These are phyloP conservation scores for Heliocidaris erythrogramma DNA, from an alignment of 35 echinoderm and acorn worm genomes.

Conservation along the genomic window DNA sequence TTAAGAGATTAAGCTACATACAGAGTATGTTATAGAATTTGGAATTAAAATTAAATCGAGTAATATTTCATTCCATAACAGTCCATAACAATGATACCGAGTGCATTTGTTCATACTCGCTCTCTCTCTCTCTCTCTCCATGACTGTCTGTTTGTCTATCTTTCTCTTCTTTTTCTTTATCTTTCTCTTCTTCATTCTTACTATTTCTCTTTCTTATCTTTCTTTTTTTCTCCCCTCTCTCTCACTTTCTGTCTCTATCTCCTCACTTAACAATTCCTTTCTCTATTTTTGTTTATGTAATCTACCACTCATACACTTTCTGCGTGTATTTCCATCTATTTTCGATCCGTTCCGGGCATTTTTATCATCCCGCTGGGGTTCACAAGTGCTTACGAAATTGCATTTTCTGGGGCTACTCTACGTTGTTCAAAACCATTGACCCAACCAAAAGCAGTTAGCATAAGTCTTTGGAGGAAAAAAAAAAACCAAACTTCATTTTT, in stretches of 20 bases:
- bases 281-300: not conserved
- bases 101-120: too few relatives aligned
- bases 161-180: too few relatives aligned
- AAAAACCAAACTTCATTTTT: too few relatives aligned
- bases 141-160: too few relatives aligned
- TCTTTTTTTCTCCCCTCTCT: not conserved
- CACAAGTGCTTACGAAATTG: conserved; percentile 16
- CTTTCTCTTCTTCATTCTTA: too few relatives aligned
- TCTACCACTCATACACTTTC: not conserved
- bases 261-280: not conserved
- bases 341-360: not conserved
- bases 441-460: not conserved
- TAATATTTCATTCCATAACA: too few relatives aligned
- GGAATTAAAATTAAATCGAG: too few relatives aligned
- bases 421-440: not conserved
- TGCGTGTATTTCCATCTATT: not conserved
- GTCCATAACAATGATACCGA: too few relatives aligned
- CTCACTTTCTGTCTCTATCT: not conserved
- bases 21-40: too few relatives aligned
- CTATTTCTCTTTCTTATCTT: not conserved
- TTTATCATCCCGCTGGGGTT: not conserved
- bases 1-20: too few relatives aligned
- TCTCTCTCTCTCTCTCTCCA: too few relatives aligned
- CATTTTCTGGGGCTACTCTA: not conserved
- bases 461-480: not conserved